Percentiles rank a stretch among this genome's conserved stretches.
These are phyloP conservation scores for Plotosus lineatus DNA, from an alignment of 2,113 vertebrate species.

Conservation along the genomic window DNA sequence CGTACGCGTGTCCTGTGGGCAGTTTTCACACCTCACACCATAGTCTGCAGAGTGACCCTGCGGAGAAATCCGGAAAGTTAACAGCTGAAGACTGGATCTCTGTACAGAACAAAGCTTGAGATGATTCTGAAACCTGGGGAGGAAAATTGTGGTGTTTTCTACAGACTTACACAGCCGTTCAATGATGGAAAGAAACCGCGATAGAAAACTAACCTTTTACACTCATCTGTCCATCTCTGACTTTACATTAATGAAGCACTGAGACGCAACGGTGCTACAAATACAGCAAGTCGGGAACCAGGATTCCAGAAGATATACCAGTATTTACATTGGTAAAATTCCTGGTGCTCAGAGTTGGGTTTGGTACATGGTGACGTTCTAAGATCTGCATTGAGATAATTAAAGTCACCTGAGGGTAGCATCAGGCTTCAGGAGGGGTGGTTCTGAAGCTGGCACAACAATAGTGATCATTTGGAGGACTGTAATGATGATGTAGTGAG, in stretches of 20 bases:
- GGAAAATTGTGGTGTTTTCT: background rate
- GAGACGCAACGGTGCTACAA: background rate
- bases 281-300: background rate
- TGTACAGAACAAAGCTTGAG: background rate
- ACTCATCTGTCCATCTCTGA: background rate
- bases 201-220: background rate
- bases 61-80: background rate
- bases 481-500: too few relatives aligned
- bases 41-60: background rate
- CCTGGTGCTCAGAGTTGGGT: background rate
- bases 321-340: background rate
- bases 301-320: background rate
- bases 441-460: too few relatives aligned
- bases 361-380: background rate
- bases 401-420: background rate
- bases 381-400: background rate
- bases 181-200: background rate
- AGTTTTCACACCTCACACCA: background rate
- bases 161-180: background rate
- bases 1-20: background rate
- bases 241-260: background rate
- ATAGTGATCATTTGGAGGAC: too few relatives aligned
- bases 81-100: too few relatives aligned
- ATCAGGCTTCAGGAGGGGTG: too few relatives aligned
- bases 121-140: background rate